Evolutionary conservation across 2,888 invertebrate species (phyloP).

Genomic region (Eurytoma californica): DNA sequence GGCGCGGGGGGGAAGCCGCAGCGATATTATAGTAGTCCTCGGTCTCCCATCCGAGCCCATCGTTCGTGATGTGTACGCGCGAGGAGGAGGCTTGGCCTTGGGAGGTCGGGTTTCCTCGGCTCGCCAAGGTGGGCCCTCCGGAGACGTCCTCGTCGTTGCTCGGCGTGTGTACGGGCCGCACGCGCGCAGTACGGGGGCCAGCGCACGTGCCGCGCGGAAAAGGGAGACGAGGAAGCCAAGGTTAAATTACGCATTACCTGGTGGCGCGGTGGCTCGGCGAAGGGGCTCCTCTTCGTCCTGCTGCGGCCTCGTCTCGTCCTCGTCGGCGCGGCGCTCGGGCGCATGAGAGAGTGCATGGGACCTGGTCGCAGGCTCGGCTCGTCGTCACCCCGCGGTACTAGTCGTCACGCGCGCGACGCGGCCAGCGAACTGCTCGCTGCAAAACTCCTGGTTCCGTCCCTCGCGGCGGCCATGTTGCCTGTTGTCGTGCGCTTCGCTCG

Average conservation of each 20-base stretch:
- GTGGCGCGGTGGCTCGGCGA: background rate
- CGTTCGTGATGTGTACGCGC: too few species aligned
- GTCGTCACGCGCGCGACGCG: background rate
- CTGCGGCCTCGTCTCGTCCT: background rate
- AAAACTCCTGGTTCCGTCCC: conserved; percentile 6
- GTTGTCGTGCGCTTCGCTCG: background rate
- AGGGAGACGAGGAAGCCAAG: conserved; percentile 8
- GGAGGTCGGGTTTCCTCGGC: too few species aligned
- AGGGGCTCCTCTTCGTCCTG: conserved; percentile 14
- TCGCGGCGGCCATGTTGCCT: conserved; percentile 18
- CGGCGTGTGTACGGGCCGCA: too few species aligned
- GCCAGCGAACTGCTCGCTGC: background rate
- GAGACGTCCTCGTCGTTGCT: too few species aligned
- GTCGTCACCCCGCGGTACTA: too few species aligned
- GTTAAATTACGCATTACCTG: conserved; percentile 55
- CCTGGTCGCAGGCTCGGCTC: background rate
- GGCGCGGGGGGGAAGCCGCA: too few species aligned
- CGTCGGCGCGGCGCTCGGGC: conserved; percentile 18
- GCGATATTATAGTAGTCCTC: too few species aligned
- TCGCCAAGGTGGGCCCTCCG: too few species aligned
- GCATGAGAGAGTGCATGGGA: conserved; percentile 40
- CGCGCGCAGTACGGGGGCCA: too few species aligned
- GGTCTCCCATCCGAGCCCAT: too few species aligned
- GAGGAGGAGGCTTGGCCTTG: too few species aligned
- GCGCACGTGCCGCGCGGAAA: too few species aligned